Evolutionary conservation across 1,140 invertebrate genomes (phyloP), one percentile per base, ranked within the genome.

Genomic region (Anastrepha ludens): DNA sequence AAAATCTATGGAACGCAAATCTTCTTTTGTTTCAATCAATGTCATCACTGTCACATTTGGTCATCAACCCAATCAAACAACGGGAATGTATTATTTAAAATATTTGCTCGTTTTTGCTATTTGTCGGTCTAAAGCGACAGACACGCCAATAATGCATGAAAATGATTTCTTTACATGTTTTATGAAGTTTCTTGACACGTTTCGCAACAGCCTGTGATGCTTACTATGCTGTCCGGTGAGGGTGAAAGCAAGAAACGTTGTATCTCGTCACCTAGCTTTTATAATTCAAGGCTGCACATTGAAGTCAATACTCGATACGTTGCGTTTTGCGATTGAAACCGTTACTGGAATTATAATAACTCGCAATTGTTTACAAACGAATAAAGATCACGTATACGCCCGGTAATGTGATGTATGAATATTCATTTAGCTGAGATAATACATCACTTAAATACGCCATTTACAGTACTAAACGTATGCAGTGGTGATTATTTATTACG

Each of bases 301-400:
- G 64, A 67, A 29, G 20, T 67, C n/a, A 67, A 67, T 67, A 29
- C 2, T 39, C 64, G 64, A 67, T 67, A 67, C 5, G 29, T 20
- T 7, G 20, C 60, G n/a, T 17, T 67, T 67, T 15, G 29, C 20
- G 5, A 39, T 11, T 8, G 29, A 13, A 62, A 67, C 64, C 64
- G 64, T 67, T 67, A 67, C 29, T 67, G n/a, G 64, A 20, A 67
- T 67, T 29, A 39, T 39, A 67, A 67, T 67, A 8, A 39, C 8
- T 41, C 3, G 8, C n/a, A 67, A 67, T 39, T 67, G 64, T 67
- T 67, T 67, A 39, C 64, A 29, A 2, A 7, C 5, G 29, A 20
- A 67, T 8, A 67, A 67, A 29, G n/a, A 62, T 62, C 60, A 62
- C 60, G 60, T 62, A 62, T 62, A 62, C 60, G 60, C 60, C 60